A percentile compares a stretch with the other conserved stretches of the same genome.
phyloP scores from a whole-genome alignment of 2,888 invertebrate genomes.

The Agrochola macilenta region DNA sequence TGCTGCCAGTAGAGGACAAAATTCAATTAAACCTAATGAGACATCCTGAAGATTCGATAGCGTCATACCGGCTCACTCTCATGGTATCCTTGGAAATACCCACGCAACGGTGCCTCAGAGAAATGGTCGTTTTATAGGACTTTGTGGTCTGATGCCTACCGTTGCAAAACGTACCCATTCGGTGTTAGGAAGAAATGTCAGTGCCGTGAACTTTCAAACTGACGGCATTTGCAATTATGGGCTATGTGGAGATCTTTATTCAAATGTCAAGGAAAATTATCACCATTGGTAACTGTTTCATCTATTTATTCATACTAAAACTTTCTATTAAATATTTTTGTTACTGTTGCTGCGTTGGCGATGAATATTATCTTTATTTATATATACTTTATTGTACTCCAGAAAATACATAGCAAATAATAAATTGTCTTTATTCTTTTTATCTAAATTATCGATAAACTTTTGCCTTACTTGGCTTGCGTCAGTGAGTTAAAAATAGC shows the following conservation, averaged over 20 bases:
- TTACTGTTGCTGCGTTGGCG: constrained; percentile 14
- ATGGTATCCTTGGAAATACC: constrained; percentile 50
- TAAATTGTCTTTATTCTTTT: background rate
- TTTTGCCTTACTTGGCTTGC: constrained; percentile 40
- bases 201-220: constrained; percentile 68
- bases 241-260: constrained; percentile 37
- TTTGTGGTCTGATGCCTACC: constrained; percentile 59
- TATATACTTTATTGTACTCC: too few relatives aligned
- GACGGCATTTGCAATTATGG: constrained; percentile 51
- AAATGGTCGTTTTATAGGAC: constrained; percentile 71
- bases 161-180: constrained; percentile 37
- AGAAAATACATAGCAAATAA: too few relatives aligned
- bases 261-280: constrained; percentile 71
- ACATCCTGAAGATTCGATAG: constrained; percentile 59
- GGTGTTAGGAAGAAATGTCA: constrained; percentile 70
- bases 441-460: constrained; percentile 22
- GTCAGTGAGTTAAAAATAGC: constrained; percentile 66
- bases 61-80: constrained; percentile 44
- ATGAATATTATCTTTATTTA: background rate
- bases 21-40: constrained; percentile 58
- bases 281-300: constrained; percentile 19
- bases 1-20: constrained; percentile 15
- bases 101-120: constrained; percentile 56
- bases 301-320: constrained; percentile 2
- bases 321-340: constrained; percentile 21